Base-by-base conservation (phyloP, 92 coral and sea anemone genomes). In the Metridium senile region DNA sequence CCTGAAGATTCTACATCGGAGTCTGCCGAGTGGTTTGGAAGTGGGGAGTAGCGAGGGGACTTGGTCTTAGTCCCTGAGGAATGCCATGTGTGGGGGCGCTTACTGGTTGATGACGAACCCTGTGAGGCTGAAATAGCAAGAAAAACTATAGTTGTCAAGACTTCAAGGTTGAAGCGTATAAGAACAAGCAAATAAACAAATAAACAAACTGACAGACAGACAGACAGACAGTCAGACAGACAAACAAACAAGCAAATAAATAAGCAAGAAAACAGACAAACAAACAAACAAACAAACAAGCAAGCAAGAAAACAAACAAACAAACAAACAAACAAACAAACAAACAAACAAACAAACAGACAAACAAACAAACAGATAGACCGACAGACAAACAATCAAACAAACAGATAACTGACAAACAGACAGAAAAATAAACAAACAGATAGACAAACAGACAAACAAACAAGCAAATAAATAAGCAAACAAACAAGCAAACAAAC, bases 1-100 rank as follows among this genome's bases (percentile, higher is more conserved):
- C 89, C 89, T 85, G 89, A 79, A 10, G 89, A 85, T 74, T 80
- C 89, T 51, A 66, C 75, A 47, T 81, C 89, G 70, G 58, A 61
- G 22, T 69, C 85, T 62, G 47, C 76, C 27, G 49, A 39, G 49
- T 51, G 25, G 33, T 19, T 68, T 49, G 57, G 62, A 22, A 52
- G 74, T 1, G 72, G 59, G 21, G 59, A 46, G 58, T 62, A 51
- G 16, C 10, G 63, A 33, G 26, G 82, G 9, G 69, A 73, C 75
- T 45, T 66, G 74, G 18, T 18, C 77, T 39, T 66, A 8, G 39
- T 2, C n/a, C 85, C 89, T 29, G 70, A 54, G 1, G 63, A 52
- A 52, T 77, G 82, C 82, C 82, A 77, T 20, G 82, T 77, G 46
- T 77, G 74, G 10, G 82, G 82, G 59, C 82, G 52, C 20, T 77